phyloP scores from a whole-genome alignment of 2,797 vertebrate genomes.

The Trichosurus vulpecula region DNA sequence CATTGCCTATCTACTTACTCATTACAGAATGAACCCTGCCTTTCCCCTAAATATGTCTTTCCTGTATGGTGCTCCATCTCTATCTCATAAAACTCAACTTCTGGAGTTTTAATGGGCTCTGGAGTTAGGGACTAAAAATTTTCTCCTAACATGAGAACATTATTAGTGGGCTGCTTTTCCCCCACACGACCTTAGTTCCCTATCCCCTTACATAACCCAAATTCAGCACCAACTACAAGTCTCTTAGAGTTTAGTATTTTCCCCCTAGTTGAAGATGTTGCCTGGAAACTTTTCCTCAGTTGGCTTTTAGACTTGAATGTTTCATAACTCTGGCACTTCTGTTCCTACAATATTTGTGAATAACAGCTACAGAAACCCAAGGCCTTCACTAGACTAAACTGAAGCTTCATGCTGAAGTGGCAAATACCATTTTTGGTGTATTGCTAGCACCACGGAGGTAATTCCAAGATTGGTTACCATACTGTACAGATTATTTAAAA shows the following conservation, averaged over 20 bases:
- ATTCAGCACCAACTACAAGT: slow-evolving; percentile 10
- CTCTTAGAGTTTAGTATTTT: not conserved
- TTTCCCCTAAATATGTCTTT: not conserved
- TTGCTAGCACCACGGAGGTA: not conserved
- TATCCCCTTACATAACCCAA: not conserved
- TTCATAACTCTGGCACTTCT: not conserved
- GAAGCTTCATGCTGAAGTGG: not conserved
- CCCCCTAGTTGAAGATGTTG: not conserved
- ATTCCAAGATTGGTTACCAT: not conserved
- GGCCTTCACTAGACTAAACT: not conserved
- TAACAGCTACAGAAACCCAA: not conserved
- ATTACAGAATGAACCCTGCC: slow-evolving; percentile 9
- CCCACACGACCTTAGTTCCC: not conserved
- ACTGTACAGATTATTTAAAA: not conserved
- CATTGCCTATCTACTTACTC: not conserved
- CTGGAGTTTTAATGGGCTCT: slow-evolving; percentile 6
- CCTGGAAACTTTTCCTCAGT: not conserved
- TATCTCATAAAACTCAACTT: slow-evolving; percentile 27
- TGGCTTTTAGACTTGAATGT: not conserved
- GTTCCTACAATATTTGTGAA: not conserved
- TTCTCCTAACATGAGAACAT: not conserved
- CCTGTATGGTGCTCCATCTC: slow-evolving; percentile 1
- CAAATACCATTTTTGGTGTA: not conserved
- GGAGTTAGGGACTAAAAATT: not conserved
- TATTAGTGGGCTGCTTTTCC: not conserved